A percentile compares a stretch with the other conserved stretches of the same genome.
These are phyloP conservation scores for Calliphora vicina DNA, from an alignment of 1,140 invertebrate species.

Conservation along the genomic window DNA sequence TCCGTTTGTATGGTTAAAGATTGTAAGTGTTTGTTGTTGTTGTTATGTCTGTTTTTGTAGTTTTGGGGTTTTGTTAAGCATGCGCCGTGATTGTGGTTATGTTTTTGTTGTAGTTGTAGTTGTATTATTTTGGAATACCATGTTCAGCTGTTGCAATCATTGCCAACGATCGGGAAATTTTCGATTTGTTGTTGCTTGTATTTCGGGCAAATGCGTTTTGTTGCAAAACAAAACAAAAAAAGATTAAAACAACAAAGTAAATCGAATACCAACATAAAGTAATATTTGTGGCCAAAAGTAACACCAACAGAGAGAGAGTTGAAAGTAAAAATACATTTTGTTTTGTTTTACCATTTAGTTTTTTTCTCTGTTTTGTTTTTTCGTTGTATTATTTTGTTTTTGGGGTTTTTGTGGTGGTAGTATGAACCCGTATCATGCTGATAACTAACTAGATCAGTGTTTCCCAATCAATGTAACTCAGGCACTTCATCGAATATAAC, in stretches of 20 bases:
- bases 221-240: background rate
- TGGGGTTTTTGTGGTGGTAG: slow-evolving; percentile 25
- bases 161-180: slow-evolving; percentile 12
- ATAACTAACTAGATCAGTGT: background rate
- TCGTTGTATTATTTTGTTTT: background rate
- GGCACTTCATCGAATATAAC: too few species aligned
- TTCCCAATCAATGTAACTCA: background rate
- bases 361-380: background rate
- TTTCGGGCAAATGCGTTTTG: slow-evolving; percentile 17
- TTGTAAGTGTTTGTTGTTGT: slow-evolving; percentile 2
- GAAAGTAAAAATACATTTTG: background rate
- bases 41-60: background rate
- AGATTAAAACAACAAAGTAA: background rate
- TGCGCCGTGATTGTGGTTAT: slow-evolving; percentile 30
- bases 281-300: slow-evolving; percentile 30
- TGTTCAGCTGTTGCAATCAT: slow-evolving; percentile 33
- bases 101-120: background rate
- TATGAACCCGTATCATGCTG: slow-evolving; percentile 29
- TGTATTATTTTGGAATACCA: slow-evolving; percentile 22
- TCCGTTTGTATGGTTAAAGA: background rate
- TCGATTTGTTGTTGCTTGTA: background rate
- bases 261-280: background rate
- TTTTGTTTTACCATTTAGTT: background rate
- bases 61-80: slow-evolving; percentile 20
- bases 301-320: slow-evolving; percentile 22